phyloP scores from a whole-genome alignment of 2,797 vertebrate genomes.

The Phrynocephalus vlangalii region DNA sequence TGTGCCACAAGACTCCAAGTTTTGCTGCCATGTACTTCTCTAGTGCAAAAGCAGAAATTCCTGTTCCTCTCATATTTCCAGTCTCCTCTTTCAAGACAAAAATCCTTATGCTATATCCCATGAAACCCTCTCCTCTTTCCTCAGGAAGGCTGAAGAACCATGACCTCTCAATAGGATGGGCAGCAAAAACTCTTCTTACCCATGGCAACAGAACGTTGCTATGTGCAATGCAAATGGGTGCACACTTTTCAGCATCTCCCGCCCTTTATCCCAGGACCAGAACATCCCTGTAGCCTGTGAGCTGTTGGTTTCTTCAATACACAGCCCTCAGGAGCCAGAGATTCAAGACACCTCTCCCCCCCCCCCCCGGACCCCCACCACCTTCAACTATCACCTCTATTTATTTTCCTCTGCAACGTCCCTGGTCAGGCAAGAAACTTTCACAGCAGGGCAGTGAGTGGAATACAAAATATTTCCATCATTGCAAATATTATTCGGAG shows the following conservation, averaged over 20 bases:
- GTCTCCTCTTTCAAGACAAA: background rate
- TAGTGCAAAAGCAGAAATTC: background rate
- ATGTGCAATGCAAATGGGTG: slow-evolving; percentile 12
- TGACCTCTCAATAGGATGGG: background rate
- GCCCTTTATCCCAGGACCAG: slow-evolving; percentile 11
- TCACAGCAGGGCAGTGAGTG: background rate
- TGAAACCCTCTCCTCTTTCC: background rate
- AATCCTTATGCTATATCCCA: background rate
- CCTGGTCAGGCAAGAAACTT: slow-evolving; percentile 13
- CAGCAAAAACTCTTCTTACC: background rate
- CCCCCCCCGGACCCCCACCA: no score
- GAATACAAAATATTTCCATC: slow-evolving; percentile 34
- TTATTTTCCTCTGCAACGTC: background rate
- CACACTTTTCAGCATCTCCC: background rate
- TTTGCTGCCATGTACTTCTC: background rate
- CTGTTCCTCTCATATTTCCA: background rate
- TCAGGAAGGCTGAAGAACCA: background rate
- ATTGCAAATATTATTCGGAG: background rate
- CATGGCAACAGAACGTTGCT: slow-evolving; percentile 15
- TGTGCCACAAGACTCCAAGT: no score
- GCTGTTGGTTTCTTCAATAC: background rate
- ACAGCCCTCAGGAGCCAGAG: background rate
- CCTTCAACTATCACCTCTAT: background rate
- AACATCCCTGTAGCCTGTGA: background rate
- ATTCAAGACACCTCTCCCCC: background rate